phyloP scores from a whole-genome alignment of 2,888 invertebrate genomes.

The Pandemis cinnamomeana region DNA sequence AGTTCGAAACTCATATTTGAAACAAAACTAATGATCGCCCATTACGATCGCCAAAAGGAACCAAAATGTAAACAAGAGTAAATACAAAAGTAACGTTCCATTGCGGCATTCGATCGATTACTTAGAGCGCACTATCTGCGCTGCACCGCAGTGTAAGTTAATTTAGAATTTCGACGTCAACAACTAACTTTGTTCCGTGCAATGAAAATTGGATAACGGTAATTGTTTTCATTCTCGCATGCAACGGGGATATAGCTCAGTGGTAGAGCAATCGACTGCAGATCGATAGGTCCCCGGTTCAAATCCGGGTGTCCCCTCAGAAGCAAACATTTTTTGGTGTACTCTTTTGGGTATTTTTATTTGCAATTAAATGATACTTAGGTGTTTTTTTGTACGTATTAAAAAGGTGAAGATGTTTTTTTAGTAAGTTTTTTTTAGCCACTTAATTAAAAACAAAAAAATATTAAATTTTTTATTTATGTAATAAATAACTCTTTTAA shows the following conservation, averaged over 20 bases:
- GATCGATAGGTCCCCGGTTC: conserved; percentile 83
- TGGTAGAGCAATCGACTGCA: conserved; percentile 82
- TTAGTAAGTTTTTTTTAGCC: too few relatives aligned
- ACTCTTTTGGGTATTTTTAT: background rate
- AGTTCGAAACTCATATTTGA: too few relatives aligned
- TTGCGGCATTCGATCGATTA: too few relatives aligned
- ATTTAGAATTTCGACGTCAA: background rate
- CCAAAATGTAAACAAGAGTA: too few relatives aligned
- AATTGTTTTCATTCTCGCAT: background rate
- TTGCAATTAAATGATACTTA: background rate
- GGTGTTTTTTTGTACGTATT: too few relatives aligned
- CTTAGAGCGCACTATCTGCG: background rate
- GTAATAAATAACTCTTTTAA: too few relatives aligned
- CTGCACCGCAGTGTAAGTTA: background rate
- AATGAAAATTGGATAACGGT: background rate
- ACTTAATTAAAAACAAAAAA: too few relatives aligned
- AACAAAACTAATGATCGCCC: too few relatives aligned
- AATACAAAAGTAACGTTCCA: too few relatives aligned
- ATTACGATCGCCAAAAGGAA: too few relatives aligned
- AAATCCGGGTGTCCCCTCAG: conserved; percentile 49
- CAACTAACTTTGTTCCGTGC: background rate
- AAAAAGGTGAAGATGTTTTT: too few relatives aligned
- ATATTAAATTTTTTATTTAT: too few relatives aligned
- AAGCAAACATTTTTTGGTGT: background rate
- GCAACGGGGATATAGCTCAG: conserved; percentile 46